Percentiles rank a stretch among this genome's conserved stretches.
Conservation (phyloP, 2,797 vertebrate species). For the Eupleurogrammus muticus region DNA sequence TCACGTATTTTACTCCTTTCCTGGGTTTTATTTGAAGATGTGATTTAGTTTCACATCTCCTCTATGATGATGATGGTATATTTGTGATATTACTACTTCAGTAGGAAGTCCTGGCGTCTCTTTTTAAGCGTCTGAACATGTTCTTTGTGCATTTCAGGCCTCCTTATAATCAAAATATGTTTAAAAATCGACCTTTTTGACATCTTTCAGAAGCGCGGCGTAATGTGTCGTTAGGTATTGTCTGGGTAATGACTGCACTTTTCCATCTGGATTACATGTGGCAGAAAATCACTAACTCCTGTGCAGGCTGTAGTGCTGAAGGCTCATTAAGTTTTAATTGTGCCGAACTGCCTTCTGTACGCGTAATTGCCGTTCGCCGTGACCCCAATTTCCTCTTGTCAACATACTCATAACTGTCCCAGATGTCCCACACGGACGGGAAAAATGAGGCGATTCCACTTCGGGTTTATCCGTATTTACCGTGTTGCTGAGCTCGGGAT, state of each 20-base stretch:
- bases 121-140: too few relatives aligned
- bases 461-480: slow-evolving; percentile 40
- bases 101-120: too few relatives aligned
- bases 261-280: slow-evolving; percentile 81
- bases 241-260: slow-evolving; percentile 62
- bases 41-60: too few relatives aligned
- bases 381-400: slow-evolving; percentile 81
- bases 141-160: too few relatives aligned
- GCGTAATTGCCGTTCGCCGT: slow-evolving; percentile 77
- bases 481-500: slow-evolving; percentile 29
- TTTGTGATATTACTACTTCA: too few relatives aligned
- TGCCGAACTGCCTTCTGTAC: slow-evolving; percentile 73
- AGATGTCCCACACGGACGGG: slow-evolving; percentile 64
- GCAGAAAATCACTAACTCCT: slow-evolving; percentile 78
- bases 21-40: too few relatives aligned
- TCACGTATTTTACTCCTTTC: too few relatives aligned
- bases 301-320: slow-evolving; percentile 75
- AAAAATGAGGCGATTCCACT: slow-evolving; percentile 38
- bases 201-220: slow-evolving; percentile 42
- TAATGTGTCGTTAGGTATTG: slow-evolving; percentile 50
- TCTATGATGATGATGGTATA: too few relatives aligned
- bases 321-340: slow-evolving; percentile 84
- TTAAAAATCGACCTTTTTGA: background rate
- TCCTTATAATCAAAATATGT: too few relatives aligned
- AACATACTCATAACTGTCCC: slow-evolving; percentile 75